phyloP scores from a whole-genome alignment of 2,888 invertebrate species.

The Latheticus oryzae region DNA sequence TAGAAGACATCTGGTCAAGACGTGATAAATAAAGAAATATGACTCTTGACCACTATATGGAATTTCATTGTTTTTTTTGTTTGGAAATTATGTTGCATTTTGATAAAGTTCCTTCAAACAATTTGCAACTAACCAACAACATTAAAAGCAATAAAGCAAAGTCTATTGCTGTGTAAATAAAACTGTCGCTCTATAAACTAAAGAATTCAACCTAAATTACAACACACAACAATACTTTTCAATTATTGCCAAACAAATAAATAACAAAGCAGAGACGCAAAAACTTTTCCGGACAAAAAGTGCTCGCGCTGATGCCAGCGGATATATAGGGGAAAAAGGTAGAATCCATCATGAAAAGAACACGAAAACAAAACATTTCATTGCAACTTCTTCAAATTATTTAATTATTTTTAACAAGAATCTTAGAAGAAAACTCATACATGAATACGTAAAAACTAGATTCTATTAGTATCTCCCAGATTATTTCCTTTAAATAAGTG shows the following conservation, averaged over 20 bases:
- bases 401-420: too few relatives aligned
- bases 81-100: conserved; percentile 22
- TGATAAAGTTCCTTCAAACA: conserved; percentile 29
- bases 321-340: conserved; percentile 39
- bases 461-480: not conserved
- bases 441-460: not conserved
- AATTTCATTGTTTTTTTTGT: too few relatives aligned
- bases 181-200: conserved; percentile 43
- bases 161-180: conserved; percentile 42
- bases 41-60: too few relatives aligned
- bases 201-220: conserved; percentile 44
- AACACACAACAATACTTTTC: conserved; percentile 43
- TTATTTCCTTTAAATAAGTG: not conserved
- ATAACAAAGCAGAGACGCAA: conserved; percentile 44
- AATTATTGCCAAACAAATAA: conserved; percentile 44
- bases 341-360: conserved; percentile 34
- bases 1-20: too few relatives aligned
- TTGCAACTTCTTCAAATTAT: not conserved
- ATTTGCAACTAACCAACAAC: conserved; percentile 39
- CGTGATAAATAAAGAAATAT: too few relatives aligned
- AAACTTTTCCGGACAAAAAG: conserved; percentile 42
- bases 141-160: conserved; percentile 41
- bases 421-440: too few relatives aligned
- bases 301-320: conserved; percentile 40
- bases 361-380: conserved; percentile 26